Conservation (phyloP, 2,113 vertebrate genomes). For the Tragelaphus scriptus region DNA sequence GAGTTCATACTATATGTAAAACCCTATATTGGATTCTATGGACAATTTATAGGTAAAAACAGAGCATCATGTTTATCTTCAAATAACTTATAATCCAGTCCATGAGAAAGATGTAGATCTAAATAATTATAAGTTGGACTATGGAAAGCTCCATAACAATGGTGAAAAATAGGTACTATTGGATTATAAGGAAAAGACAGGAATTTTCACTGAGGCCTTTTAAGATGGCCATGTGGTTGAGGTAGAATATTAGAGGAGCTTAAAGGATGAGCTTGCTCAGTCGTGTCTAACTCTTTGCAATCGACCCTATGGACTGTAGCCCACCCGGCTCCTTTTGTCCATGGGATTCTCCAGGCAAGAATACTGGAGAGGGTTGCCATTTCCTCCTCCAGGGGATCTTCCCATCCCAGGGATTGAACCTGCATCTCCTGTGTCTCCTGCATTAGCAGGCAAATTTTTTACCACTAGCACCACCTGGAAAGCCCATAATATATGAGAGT, state of each 20-base stretch:
- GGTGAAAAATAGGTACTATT: background rate
- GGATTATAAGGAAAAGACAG: background rate
- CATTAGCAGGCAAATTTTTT: background rate
- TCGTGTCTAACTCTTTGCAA: accelerated
- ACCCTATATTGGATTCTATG: background rate
- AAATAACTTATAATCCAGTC: background rate
- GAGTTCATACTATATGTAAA: background rate
- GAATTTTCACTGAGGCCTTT: background rate
- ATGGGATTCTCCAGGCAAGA: background rate
- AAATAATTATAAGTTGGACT: background rate
- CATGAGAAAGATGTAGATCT: background rate
- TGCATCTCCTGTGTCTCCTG: background rate
- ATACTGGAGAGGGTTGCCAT: background rate
- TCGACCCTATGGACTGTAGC: background rate
- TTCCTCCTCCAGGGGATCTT: background rate
- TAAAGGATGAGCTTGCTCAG: background rate
- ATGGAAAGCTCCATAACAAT: background rate
- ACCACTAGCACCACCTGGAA: background rate
- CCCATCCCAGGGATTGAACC: background rate
- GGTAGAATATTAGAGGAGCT: background rate
- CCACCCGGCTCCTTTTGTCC: background rate
- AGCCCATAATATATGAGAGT: background rate
- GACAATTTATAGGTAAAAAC: background rate
- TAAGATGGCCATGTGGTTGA: background rate
- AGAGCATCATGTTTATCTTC: background rate